Percentiles rank a stretch among this genome's conserved stretches.
Evolutionary conservation across 2,888 invertebrate species (phyloP).

Genomic region (Yponomeuta sedellus): DNA sequence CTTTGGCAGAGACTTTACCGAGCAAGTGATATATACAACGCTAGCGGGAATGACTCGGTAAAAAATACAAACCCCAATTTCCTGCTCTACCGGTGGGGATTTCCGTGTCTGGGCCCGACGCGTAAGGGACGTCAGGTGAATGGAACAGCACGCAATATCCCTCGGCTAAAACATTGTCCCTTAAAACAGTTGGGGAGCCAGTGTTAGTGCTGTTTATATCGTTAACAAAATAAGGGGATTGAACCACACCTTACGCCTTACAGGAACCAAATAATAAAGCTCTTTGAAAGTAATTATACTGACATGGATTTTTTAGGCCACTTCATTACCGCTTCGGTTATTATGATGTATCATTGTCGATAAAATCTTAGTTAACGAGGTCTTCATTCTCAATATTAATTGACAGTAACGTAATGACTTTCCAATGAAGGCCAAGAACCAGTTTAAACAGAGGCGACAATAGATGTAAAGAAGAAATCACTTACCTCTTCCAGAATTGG

Average conservation of each 20-base stretch:
- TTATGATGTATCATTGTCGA: constrained; percentile 23
- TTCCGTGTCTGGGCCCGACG: constrained; percentile 25
- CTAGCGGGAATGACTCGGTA: constrained; percentile 10
- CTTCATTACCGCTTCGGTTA: neutral
- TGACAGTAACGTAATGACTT: constrained; percentile 10
- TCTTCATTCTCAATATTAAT: neutral
- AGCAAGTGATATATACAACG: neutral
- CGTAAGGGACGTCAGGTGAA: constrained; percentile 39
- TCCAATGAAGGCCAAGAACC: constrained; percentile 7
- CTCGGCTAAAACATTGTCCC: constrained; percentile 42
- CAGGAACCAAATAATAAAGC: constrained; percentile 8
- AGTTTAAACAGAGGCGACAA: neutral
- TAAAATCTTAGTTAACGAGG: constrained; percentile 21
- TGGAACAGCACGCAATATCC: constrained; percentile 36
- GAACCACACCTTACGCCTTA: constrained; percentile 33
- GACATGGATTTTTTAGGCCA: neutral
- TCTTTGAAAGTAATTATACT: neutral
- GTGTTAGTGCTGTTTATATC: constrained; percentile 36
- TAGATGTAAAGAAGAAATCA: constrained; percentile 9
- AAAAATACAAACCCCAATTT: constrained; percentile 26
- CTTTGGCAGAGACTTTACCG: neutral
- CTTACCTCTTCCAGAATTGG: constrained; percentile 84
- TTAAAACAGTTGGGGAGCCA: constrained; percentile 37
- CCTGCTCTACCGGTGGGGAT: constrained; percentile 22
- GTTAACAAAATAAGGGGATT: constrained; percentile 28